Conservation (phyloP, 2,888 invertebrate genomes). For the Rambutsinella grinnellia region DNA sequence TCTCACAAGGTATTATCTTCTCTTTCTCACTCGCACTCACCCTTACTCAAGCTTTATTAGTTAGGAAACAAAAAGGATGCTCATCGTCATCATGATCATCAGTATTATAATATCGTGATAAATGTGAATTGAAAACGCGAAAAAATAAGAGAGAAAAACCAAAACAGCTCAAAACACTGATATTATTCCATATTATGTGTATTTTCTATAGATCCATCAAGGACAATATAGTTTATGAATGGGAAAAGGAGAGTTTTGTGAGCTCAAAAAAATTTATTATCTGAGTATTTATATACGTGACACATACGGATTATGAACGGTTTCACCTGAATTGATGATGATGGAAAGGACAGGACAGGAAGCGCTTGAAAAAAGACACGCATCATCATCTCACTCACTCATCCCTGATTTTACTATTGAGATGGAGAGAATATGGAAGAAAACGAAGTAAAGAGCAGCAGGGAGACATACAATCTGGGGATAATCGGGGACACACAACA, state of each 20-base stretch:
- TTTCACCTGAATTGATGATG: constrained; percentile 44
- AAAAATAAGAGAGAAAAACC: constrained; percentile 42
- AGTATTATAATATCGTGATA: constrained; percentile 8
- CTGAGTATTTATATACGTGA: too few species aligned
- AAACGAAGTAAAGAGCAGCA: constrained; percentile 29
- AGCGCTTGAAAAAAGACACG: constrained; percentile 49
- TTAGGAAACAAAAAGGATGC: constrained; percentile 40
- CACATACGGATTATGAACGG: constrained; percentile 46
- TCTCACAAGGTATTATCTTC: constrained; percentile 39
- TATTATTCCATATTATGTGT: too few species aligned
- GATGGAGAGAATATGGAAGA: too few species aligned
- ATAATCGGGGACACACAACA: constrained; percentile 41
- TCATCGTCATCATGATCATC: constrained; percentile 37
- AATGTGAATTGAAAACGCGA: constrained; percentile 30
- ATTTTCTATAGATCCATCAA: too few species aligned
- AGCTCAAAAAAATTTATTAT: too few species aligned
- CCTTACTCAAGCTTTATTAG: constrained; percentile 34
- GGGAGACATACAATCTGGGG: constrained; percentile 49
- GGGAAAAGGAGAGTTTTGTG: constrained; percentile 28
- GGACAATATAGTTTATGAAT: constrained; percentile 14
- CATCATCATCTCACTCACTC: constrained; percentile 33
- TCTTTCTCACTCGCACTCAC: constrained; percentile 23
- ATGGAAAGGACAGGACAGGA: constrained; percentile 41
- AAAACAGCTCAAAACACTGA: constrained; percentile 39
- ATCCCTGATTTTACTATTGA: too few species aligned